These are phyloP conservation scores for Myrmecobius fasciatus DNA, from an alignment of 2,113 vertebrate genomes.

Conservation along the genomic window DNA sequence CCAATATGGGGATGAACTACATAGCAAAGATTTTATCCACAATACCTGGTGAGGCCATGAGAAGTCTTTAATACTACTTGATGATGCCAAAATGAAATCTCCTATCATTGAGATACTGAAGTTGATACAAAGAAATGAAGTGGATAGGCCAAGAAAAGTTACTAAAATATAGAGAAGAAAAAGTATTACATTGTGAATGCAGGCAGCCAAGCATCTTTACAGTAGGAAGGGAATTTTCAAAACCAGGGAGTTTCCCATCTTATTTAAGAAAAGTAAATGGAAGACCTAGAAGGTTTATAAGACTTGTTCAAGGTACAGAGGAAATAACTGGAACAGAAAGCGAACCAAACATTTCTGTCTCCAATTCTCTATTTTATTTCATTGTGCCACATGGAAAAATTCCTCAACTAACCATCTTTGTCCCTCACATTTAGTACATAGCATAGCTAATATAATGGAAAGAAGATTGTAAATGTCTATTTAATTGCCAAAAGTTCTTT, in stretches of 20 bases:
- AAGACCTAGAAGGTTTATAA: not conserved
- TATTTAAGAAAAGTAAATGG: not conserved
- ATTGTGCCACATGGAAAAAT: too few species aligned
- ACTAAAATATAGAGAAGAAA: not conserved
- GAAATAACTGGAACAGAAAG: not conserved
- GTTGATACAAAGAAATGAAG: not conserved
- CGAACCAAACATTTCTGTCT: too few species aligned
- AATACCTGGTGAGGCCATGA: not conserved
- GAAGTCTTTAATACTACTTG: not conserved
- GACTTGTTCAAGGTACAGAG: not conserved
- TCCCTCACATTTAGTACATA: too few species aligned
- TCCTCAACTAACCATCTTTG: too few species aligned
- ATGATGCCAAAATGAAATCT: not conserved
- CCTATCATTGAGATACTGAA: not conserved
- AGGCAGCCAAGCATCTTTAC: not conserved
- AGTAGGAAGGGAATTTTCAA: not conserved
- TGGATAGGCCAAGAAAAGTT: not conserved
- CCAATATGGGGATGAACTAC: not conserved
- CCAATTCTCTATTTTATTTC: too few species aligned
- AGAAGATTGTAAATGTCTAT: too few species aligned
- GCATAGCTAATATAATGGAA: too few species aligned
- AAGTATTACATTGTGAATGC: not conserved
- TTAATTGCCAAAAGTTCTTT: too few species aligned
- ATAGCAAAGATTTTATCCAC: not conserved
- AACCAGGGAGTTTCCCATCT: not conserved